Evolutionary conservation across 2,113 vertebrate genomes (phyloP).

Genomic region (Ochotona curzoniae): DNA sequence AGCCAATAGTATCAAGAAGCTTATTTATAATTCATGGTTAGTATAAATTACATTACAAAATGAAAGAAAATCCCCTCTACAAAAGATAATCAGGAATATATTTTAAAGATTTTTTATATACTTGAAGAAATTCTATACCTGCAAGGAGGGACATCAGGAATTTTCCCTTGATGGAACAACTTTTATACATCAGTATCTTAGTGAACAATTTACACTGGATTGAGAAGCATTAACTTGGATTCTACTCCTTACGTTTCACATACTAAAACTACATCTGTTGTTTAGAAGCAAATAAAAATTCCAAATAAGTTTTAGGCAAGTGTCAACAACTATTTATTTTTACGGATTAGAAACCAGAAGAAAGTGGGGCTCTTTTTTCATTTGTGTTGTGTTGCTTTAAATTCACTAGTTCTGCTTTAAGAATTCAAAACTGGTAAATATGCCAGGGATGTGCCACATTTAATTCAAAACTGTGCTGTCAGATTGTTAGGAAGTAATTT

Average conservation of each 20-base stretch:
- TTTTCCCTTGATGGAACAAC: neutral
- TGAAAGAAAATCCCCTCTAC: neutral
- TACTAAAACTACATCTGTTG: slow-evolving; percentile 50
- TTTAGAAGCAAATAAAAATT: slow-evolving; percentile 66
- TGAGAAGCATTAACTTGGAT: slow-evolving; percentile 64
- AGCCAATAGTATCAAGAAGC: neutral
- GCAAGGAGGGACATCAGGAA: neutral
- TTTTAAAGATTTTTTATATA: neutral
- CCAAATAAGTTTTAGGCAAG: slow-evolving; percentile 58
- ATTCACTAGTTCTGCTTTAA: slow-evolving; percentile 48
- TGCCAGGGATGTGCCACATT: slow-evolving; percentile 63
- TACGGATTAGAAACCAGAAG: slow-evolving; percentile 39
- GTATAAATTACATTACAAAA: neutral
- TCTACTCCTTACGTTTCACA: slow-evolving; percentile 7
- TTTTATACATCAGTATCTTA: neutral
- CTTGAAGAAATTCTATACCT: neutral
- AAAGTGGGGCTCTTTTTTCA: neutral
- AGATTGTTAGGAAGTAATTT: slow-evolving; percentile 52
- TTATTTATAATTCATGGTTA: neutral
- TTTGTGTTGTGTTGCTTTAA: slow-evolving; percentile 36
- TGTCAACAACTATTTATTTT: slow-evolving; percentile 28
- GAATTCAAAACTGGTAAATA: slow-evolving; percentile 60
- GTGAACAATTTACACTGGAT: slow-evolving; percentile 59
- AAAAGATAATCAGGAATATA: slow-evolving; percentile 2
- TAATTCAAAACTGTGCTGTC: slow-evolving; percentile 50